Evolutionary conservation across 2,888 invertebrate species (phyloP).

Genomic region (Chalcis sispes): DNA sequence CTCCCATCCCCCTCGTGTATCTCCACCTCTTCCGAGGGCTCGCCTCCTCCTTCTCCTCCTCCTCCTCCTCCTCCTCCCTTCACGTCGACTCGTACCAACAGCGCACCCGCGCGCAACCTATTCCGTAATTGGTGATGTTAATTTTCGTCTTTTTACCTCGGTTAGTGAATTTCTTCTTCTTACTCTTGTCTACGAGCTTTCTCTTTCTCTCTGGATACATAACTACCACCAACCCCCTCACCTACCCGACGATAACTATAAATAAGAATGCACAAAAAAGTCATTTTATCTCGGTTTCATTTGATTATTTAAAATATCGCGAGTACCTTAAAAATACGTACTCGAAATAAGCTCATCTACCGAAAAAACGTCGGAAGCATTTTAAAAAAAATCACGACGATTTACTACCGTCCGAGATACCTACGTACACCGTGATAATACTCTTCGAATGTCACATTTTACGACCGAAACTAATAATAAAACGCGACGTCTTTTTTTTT

Average conservation of each 20-base stretch:
- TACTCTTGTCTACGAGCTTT: not conserved
- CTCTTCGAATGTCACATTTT: too few species aligned
- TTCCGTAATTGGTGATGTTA: constrained; percentile 47
- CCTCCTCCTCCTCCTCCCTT: constrained; percentile 1
- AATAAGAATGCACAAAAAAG: not conserved
- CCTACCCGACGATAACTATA: not conserved
- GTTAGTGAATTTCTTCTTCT: not conserved
- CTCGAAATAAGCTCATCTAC: too few species aligned
- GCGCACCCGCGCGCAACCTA: not conserved
- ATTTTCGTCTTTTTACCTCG: constrained; percentile 32
- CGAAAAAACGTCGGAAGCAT: too few species aligned
- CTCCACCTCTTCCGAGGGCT: not conserved
- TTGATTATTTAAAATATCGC: too few species aligned
- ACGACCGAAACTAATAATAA: too few species aligned
- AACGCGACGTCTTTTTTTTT: too few species aligned
- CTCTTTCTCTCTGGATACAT: too few species aligned
- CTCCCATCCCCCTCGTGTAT: not conserved
- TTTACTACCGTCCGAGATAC: too few species aligned
- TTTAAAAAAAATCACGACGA: too few species aligned
- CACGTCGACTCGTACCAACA: too few species aligned
- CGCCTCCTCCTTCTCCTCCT: not conserved
- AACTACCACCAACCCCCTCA: too few species aligned
- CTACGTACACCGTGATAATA: too few species aligned
- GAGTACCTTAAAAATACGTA: not conserved
- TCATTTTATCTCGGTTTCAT: not conserved